Base-by-base conservation (phyloP, 2,113 vertebrate species). In the Periophthalmodon schlosseri region DNA sequence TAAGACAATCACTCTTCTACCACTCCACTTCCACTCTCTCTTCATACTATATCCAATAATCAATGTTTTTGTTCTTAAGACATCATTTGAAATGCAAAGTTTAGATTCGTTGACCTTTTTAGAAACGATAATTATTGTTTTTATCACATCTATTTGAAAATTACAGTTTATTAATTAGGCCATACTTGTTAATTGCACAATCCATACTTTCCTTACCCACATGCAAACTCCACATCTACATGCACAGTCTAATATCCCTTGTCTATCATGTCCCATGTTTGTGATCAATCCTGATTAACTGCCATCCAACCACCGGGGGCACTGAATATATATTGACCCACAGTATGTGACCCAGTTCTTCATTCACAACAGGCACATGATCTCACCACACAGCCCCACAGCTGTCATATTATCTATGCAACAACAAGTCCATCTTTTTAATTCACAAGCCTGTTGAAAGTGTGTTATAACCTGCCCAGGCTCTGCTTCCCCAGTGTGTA, bases 331-430 rank as follows among this genome's bases (percentile, higher is more conserved):
- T 82, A 87, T 85, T 28, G 80, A 84, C 58, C 24, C 15, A 21
- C 50, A 50, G 15, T 2, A 56, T 33, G 24, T 87, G 88, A 91
- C 90, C 89, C 74, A 84, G 44, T 87, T 87, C 39, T 24, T 49
- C 28, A 34, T 34, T 69, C 65, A 49, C n/a, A 50, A 5, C 12
- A 46, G 5, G 1, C 67, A 68, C 58, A 78, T 70, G 61, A 74
- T 58, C 75, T 83, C 70, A 70, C 73, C 44, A 67, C 10, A n/a
- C 64, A 36, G 33, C 57, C 2, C 5, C 57, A 15, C 23, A 14
- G 12, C 58, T 24, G 12, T 61, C 58, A 23, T 33, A 13, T 33
- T 24, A 15, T 15, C 28, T 61, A 61, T 28, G 28, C 23, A 14
- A 8, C 58, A 24, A 61, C 61, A 36, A 36, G 13, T 36, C 61